Evolutionary conservation across 2,113 vertebrate genomes (phyloP).

Genomic region (Sylvia atricapilla): DNA sequence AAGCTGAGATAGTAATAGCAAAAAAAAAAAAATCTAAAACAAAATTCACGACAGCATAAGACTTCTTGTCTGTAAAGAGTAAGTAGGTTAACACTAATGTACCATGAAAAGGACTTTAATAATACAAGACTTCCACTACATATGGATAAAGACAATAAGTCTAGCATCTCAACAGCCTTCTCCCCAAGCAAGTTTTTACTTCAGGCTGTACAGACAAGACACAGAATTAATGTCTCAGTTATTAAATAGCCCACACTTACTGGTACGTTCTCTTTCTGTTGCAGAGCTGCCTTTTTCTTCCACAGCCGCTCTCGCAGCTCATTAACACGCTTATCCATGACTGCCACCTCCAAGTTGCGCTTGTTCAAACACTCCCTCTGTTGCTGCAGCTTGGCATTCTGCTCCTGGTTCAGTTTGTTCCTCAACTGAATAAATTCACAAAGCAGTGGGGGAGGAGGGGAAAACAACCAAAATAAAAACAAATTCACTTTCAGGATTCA

Average conservation of each 20-base stretch:
- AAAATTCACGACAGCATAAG: rapidly evolving
- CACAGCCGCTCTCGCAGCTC: slow-evolving; percentile 94
- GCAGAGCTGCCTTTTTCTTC: slow-evolving; percentile 97
- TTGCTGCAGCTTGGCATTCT: slow-evolving; percentile 92
- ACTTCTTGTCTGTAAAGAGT: neutral
- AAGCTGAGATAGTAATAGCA: neutral
- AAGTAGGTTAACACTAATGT: neutral
- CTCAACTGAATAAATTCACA: slow-evolving; percentile 81
- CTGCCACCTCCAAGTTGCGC: slow-evolving; percentile 90
- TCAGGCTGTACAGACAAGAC: neutral
- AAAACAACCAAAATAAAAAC: slow-evolving; percentile 49
- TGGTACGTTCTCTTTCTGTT: slow-evolving; percentile 93
- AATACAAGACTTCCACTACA: neutral
- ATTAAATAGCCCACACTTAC: slow-evolving; percentile 72
- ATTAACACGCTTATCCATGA: slow-evolving; percentile 93
- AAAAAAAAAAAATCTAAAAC: neutral
- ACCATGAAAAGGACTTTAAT: slow-evolving; percentile 28
- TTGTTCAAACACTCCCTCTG: slow-evolving; percentile 95
- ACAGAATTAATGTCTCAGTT: neutral
- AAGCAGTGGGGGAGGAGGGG: neutral
- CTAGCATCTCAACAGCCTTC: neutral
- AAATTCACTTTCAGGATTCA: slow-evolving; percentile 15
- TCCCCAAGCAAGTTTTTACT: neutral
- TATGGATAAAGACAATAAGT: neutral
- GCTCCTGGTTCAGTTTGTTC: slow-evolving; percentile 96